phyloP scores from a whole-genome alignment of 2,113 vertebrate genomes.

The Poecilia latipinna region DNA sequence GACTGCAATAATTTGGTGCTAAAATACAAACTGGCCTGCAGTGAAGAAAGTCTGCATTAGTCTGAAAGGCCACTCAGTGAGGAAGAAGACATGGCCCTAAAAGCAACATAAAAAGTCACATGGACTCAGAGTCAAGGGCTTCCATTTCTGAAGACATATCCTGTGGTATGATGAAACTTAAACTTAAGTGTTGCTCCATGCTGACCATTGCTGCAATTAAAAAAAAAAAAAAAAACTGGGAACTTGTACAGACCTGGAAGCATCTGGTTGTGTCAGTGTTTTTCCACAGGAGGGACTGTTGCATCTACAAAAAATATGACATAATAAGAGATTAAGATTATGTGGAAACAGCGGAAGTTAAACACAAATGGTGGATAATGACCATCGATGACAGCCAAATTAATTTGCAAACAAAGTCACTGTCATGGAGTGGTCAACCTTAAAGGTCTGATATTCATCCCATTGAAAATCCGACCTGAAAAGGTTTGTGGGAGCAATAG shows the following conservation, averaged over 20 bases:
- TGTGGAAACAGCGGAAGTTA: neutral
- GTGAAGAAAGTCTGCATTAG: neutral
- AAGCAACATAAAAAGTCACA: neutral
- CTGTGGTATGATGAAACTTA: too few relatives aligned
- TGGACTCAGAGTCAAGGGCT: neutral
- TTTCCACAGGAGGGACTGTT: neutral
- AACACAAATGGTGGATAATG: too few relatives aligned
- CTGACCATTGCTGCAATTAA: neutral
- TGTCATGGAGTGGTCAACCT: too few relatives aligned
- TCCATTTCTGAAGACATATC: neutral
- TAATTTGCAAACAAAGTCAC: too few relatives aligned
- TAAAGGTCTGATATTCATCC: neutral
- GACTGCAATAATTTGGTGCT: neutral
- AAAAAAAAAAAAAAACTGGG: neutral
- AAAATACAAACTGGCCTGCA: neutral
- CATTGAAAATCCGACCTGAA: neutral
- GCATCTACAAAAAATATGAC: neutral
- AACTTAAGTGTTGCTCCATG: too few relatives aligned
- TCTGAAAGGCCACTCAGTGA: neutral
- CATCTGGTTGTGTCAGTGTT: neutral
- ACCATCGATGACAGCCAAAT: too few relatives aligned
- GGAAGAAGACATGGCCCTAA: neutral
- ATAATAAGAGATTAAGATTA: neutral
- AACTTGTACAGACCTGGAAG: neutral
- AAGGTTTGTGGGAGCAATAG: neutral